Conservation (phyloP, 2,113 vertebrate species). For the Bagarius yarrelli region DNA sequence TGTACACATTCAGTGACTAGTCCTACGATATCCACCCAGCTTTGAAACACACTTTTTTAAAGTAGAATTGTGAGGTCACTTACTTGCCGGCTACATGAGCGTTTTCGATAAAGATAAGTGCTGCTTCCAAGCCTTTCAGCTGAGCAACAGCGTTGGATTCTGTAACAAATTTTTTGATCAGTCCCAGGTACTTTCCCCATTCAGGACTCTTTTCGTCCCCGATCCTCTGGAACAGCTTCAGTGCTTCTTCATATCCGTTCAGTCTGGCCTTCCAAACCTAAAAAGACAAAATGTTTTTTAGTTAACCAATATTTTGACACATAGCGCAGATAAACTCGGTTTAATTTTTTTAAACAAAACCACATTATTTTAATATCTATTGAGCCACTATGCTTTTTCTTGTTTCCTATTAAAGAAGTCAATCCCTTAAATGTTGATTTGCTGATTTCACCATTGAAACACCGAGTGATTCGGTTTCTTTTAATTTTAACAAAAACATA, state of each 20-base stretch:
- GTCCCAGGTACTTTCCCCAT: slow-evolving; percentile 93
- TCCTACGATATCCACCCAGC: neutral
- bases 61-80: slow-evolving; percentile 60
- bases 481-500: too few relatives aligned
- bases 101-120: slow-evolving; percentile 85
- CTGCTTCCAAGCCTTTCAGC: slow-evolving; percentile 94
- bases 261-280: slow-evolving; percentile 97
- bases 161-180: slow-evolving; percentile 95
- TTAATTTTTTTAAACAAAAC: neutral
- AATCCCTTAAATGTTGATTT: neutral
- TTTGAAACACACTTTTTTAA: neutral
- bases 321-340: neutral
- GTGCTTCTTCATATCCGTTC: slow-evolving; percentile 92
- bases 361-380: neutral
- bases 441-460: neutral
- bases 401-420: neutral
- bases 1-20: neutral
- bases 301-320: neutral
- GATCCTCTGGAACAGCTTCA: slow-evolving; percentile 93
- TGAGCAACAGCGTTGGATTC: slow-evolving; percentile 97
- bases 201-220: slow-evolving; percentile 94
- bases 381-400: neutral
- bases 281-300: slow-evolving; percentile 1
- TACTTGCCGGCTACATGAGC: slow-evolving; percentile 93
- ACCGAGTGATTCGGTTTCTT: too few relatives aligned